Base-by-base conservation (phyloP, 2,888 invertebrate species). In the Lumbricus terrestris region DNA sequence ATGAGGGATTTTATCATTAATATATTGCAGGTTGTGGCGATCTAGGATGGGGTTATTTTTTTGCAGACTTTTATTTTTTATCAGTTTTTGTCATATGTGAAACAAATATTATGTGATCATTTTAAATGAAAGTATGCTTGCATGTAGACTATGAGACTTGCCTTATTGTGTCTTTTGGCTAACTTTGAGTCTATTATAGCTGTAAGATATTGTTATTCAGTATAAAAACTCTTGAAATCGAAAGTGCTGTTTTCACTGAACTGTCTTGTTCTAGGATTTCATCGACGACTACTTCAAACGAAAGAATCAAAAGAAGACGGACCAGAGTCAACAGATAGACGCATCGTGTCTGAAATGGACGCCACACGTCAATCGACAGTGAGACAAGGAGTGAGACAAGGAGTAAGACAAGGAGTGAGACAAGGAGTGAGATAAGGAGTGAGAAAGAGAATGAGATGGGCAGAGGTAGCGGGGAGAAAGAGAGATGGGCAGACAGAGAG, bases 261-360 rank as follows among this genome's bases (percentile, higher is more conserved):
- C 83, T 37, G 40, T 38, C 85, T 69, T 38, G 54, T 20, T 90
- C n/a, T 96, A 98, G 97, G 98, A 98, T 95, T 97, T 98, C 91
- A 96, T 98, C 93, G 98, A 98, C 94, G 98, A 98, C 94, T 98
- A 97, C 95, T 96, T 97, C 91, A 97, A 98, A 90, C 96, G 98
- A 90, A 97, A 97, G 92, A 96, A 97, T 94, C 96, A 96, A 89
- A 96, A 97, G 82, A 97, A 97, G 88, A 95, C 96, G 37, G 96
- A 97, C 93, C 97, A 69, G 69, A 89, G 97, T 93, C 97, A 97
- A 94, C 97, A 97, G 96, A 98, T 98, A 94, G 98, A 98, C 95
- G 96, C 97, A 90, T 96, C 96, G 93, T 97, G 97, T 95, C 96
- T 98, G 95, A 97, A 97, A 94, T 98, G 98, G 98, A 97, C 96